Base-by-base conservation (phyloP, 2,888 invertebrate species). In the Clostera curtula region DNA sequence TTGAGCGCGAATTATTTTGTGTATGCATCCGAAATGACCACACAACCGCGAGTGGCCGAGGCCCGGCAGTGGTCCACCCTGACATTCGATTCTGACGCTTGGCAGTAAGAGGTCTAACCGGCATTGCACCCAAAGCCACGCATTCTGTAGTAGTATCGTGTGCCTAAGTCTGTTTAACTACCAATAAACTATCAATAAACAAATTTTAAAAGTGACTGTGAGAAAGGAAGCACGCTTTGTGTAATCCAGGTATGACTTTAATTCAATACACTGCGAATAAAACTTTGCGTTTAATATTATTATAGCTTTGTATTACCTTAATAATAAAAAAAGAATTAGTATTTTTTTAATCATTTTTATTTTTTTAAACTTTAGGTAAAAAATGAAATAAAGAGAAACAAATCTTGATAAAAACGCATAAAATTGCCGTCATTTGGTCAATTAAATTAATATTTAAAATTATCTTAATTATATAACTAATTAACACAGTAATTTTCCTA, bases 31-130 rank as follows among this genome's bases (percentile, higher is more conserved):
- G 31, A 20, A 19, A 21, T n/a, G 24, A n/a, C n/a, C n/a, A n/a
- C n/a, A n/a, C 17, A 25, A 15, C 5, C 28, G 30, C 32, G 30
- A 24, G 24, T 19, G 12, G 21, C 23, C 23, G 30, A 29, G 35
- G 31, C 25, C 18, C 31, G 34, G 36, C 36, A 51, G 45, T 37
- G 34, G 71, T 67, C 59, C 49, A 54, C 74, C 75, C 60, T 73
- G 74, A 76, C 73, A 75, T 74, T 70, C 67, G 56, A 34, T 54
- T 49, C 56, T 50, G 51, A 53, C 49, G 51, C 37, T 47, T 43
- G 46, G 43, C 43, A 42, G 45, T 40, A 57, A 46, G 44, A 50
- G 34, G 31, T 39, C 42, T 32, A 50, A 48, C 36, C 28, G 40
- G 40, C 27, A 31, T 25, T 35, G 24, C 32, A 45, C 24, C 40